Conservation (phyloP, 2,888 invertebrate species). For the Stenolophus ochropezus region DNA sequence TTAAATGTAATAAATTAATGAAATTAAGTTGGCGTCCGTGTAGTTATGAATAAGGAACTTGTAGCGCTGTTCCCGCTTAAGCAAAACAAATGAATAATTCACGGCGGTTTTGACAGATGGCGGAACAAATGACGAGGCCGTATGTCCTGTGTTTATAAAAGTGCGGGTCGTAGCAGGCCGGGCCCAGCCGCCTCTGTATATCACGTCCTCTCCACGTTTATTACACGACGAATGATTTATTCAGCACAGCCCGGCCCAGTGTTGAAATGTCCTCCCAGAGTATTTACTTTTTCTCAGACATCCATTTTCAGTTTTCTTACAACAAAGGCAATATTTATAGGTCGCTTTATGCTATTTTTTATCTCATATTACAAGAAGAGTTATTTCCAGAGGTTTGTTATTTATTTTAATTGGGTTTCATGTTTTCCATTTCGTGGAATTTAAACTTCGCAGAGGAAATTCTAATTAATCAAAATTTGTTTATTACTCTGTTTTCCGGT, state of each 20-base stretch:
- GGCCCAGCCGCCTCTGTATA: constrained; percentile 7
- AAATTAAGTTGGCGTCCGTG: no score
- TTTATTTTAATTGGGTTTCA: neutral
- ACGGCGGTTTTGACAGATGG: neutral
- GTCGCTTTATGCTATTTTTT: neutral
- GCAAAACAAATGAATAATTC: constrained; percentile 14
- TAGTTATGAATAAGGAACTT: no score
- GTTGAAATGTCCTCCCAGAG: constrained; percentile 23
- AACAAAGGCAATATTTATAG: neutral
- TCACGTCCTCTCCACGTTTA: constrained; percentile 26
- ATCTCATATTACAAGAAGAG: neutral
- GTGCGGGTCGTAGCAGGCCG: neutral
- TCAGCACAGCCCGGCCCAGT: neutral
- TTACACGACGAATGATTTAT: constrained; percentile 21
- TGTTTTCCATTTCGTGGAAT: neutral
- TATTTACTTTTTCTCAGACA: constrained; percentile 15
- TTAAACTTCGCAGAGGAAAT: neutral
- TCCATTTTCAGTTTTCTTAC: constrained; percentile 23
- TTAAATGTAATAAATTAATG: no score
- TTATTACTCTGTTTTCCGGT: neutral
- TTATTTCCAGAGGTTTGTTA: neutral
- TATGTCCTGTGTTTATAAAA: constrained; percentile 20
- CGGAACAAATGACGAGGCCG: neutral
- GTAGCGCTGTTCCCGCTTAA: neutral
- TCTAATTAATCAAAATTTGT: neutral